Percentiles rank a stretch among this genome's conserved stretches.
phyloP scores from a whole-genome alignment of 1,140 invertebrate species.

The Paraescarpia echinospica region DNA sequence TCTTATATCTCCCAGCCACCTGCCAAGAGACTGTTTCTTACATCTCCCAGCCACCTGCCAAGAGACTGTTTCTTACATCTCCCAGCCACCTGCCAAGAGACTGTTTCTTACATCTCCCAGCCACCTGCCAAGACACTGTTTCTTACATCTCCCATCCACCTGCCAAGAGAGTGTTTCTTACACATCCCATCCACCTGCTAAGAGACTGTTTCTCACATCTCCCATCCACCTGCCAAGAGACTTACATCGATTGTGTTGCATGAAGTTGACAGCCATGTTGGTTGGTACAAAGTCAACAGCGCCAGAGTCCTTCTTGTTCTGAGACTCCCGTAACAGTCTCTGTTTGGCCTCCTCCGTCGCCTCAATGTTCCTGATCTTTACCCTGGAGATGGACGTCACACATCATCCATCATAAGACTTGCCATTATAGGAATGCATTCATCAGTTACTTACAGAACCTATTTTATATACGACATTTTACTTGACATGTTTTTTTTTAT shows the following conservation, averaged over 20 bases:
- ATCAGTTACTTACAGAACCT: neutral
- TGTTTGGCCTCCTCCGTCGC: slow-evolving; percentile 96
- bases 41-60: too few relatives aligned
- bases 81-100: too few relatives aligned
- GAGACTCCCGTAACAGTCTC: slow-evolving; percentile 81
- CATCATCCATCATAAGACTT: neutral
- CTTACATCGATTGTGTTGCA: slow-evolving; percentile 91
- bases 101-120: neutral
- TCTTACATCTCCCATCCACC: neutral
- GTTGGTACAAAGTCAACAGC: slow-evolving; percentile 95
- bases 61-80: too few relatives aligned
- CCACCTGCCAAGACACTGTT: neutral
- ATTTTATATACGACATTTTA: too few relatives aligned
- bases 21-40: too few relatives aligned
- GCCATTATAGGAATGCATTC: neutral
- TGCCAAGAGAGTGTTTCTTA: neutral
- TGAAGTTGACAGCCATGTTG: slow-evolving; percentile 97
- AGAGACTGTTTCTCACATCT: neutral
- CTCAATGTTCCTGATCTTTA: slow-evolving; percentile 97
- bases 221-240: too few relatives aligned
- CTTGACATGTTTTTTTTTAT: too few relatives aligned
- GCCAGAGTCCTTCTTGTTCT: slow-evolving; percentile 85
- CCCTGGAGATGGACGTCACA: slow-evolving; percentile 64
- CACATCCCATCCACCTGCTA: neutral
- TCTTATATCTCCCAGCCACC: too few relatives aligned